Evolutionary conservation across 2,888 invertebrate species (phyloP), one percentile per base, ranked within the genome.

Genomic region (Eretmocerus hayati): DNA sequence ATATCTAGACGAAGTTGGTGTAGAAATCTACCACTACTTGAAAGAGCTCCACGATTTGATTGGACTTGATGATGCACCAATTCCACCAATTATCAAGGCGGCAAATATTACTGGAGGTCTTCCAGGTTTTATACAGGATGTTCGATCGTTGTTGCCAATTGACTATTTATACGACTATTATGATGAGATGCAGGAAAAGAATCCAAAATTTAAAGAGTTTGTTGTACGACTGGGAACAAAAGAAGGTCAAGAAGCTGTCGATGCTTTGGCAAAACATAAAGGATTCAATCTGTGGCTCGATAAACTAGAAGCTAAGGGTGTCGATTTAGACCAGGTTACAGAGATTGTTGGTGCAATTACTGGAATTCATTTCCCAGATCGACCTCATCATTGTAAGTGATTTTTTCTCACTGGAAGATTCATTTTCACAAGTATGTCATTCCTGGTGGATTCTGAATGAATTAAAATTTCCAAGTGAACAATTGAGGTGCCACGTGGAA

Each of bases 61-160:
- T 6, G 48, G 45, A 3, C 16, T 52, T n/a, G 22, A 40, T n/a
- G 33, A 15, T n/a, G 4, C 11, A 26, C 30, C 16, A 16, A 26
- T 31, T 8, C 2, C 13, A 11, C 30, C 30, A 20, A 22, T 16
- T 16, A 35, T 13, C 13, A 35, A 35, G 16, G 11, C 26, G 13
- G 26, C 18, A 4, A 26, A 38, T 5, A 43, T 50, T 21, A 51
- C 52, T 3, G 53, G 54, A 5, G 65, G 64, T 30, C n/a, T 60
- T 6, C 50, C 54, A 9, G 59, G 59, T 3, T 36, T 64, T 6
- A 41, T 61, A 21, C 22, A 51, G 4, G 62, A 62, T 15, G 46
- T 63, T 30, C 55, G 53, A 39, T 54, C 53, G 5, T 4, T 46
- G 5, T 48, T 65, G 13, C 65, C 65, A 2, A 4, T 56, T 8